Evolutionary conservation across 2,888 invertebrate genomes (phyloP).

Genomic region (Drosophila limbata): DNA sequence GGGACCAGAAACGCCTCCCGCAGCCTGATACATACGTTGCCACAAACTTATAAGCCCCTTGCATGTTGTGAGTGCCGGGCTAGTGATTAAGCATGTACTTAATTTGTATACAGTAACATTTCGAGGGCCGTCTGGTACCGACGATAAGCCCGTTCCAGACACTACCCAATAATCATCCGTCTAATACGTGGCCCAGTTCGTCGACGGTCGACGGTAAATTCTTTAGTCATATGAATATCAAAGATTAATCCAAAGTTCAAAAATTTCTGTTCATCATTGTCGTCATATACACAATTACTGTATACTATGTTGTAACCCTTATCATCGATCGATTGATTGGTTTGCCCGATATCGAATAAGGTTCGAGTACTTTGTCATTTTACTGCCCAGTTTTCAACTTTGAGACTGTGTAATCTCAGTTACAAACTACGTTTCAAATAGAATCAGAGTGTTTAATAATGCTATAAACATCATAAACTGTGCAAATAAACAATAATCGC

Average conservation of each 20-base stretch:
- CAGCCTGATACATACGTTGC: neutral
- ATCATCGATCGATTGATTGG: conserved; percentile 5
- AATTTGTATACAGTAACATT: conserved; percentile 10
- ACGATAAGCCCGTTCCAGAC: conserved; percentile 22
- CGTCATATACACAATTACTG: neutral
- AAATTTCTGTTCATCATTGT: conserved; percentile 3
- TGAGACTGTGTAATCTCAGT: conserved; percentile 38
- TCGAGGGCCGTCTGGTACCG: conserved; percentile 10
- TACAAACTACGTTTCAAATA: conserved; percentile 26
- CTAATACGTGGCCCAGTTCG: conserved; percentile 36
- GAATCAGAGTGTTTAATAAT: conserved; percentile 17
- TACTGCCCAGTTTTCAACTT: conserved; percentile 14
- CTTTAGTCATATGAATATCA: neutral
- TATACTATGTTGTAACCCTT: conserved; percentile 16
- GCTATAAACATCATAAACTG: conserved; percentile 17
- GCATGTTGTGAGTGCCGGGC: neutral
- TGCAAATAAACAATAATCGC: conserved; percentile 6
- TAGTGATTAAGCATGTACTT: conserved; percentile 24
- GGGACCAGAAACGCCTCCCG: neutral
- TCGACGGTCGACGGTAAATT: neutral
- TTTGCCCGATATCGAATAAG: conserved; percentile 5
- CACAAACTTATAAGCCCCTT: neutral
- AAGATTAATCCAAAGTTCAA: conserved; percentile 44
- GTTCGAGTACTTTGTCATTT: conserved; percentile 1
- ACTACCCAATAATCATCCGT: conserved; percentile 38